Conservation (phyloP, 2,888 invertebrate species). For the Diarsia rubi region DNA sequence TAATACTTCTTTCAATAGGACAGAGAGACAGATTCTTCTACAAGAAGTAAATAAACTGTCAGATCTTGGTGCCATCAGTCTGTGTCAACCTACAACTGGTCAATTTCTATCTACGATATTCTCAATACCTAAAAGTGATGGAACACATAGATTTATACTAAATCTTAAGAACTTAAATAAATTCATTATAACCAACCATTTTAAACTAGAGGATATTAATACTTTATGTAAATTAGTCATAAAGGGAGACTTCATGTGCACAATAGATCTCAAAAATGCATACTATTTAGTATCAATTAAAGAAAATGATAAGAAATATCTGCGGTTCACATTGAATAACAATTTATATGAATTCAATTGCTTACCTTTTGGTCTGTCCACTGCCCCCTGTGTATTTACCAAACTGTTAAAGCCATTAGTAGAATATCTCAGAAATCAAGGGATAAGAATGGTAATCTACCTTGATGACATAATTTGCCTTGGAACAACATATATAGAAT, state of each 20-base stretch:
- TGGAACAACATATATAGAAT: neutral
- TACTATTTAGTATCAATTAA: no score
- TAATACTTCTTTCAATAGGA: neutral
- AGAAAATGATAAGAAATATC: no score
- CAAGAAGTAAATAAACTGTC: slow-evolving; percentile 1
- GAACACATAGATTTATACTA: neutral
- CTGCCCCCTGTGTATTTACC: neutral
- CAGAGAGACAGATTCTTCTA: no score
- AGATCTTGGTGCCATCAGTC: slow-evolving; percentile 3
- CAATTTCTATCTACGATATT: slow-evolving; percentile 4
- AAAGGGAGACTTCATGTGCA: neutral
- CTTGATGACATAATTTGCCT: neutral
- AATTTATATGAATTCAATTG: slow-evolving; percentile 3
- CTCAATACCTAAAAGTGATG: slow-evolving; percentile 3
- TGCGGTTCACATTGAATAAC: neutral
- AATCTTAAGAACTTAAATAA: neutral
- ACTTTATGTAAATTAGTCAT: neutral
- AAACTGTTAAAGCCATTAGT: neutral
- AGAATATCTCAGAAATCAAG: neutral
- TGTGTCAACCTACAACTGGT: no score
- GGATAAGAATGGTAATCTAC: neutral
- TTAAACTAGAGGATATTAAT: neutral
- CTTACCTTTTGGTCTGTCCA: neutral
- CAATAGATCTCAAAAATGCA: neutral
- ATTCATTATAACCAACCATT: neutral